phyloP scores from a whole-genome alignment of 2,113 vertebrate genomes.

The Garra rufa region DNA sequence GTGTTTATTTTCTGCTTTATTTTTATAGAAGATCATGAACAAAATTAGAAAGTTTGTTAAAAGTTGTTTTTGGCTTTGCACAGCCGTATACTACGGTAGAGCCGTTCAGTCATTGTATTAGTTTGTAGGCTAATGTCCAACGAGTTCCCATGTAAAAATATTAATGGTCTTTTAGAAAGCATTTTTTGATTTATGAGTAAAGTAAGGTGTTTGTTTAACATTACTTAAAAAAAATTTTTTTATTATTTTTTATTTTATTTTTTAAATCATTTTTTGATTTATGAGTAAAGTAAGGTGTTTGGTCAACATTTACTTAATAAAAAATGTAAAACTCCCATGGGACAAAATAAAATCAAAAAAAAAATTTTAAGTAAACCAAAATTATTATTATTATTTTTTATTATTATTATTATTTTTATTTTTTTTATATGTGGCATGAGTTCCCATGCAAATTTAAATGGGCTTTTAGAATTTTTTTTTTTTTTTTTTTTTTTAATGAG shows the following conservation, averaged over 20 bases:
- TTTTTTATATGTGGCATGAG: too few relatives aligned
- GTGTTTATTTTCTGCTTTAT: background rate
- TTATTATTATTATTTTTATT: too few relatives aligned
- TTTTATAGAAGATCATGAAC: background rate
- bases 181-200: background rate
- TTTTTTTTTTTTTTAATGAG: too few relatives aligned
- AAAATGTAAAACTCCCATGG: too few relatives aligned
- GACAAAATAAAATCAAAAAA: too few relatives aligned
- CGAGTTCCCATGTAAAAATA: background rate
- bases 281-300: background rate
- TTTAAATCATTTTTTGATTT: background rate
- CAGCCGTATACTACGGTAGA: background rate
- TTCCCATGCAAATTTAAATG: too few relatives aligned
- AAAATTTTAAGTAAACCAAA: too few relatives aligned
- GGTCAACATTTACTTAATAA: background rate
- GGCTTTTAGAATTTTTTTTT: too few relatives aligned
- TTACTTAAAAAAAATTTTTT: background rate
- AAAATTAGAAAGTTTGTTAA: background rate
- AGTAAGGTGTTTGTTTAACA: background rate
- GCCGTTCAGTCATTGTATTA: background rate
- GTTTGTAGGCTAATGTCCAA: background rate
- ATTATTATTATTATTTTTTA: too few relatives aligned
- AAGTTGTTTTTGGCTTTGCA: background rate
- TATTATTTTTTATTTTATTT: background rate
- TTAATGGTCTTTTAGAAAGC: background rate